phyloP scores from a whole-genome alignment of 1,140 invertebrate species.

The Zaprionus vittiger region DNA sequence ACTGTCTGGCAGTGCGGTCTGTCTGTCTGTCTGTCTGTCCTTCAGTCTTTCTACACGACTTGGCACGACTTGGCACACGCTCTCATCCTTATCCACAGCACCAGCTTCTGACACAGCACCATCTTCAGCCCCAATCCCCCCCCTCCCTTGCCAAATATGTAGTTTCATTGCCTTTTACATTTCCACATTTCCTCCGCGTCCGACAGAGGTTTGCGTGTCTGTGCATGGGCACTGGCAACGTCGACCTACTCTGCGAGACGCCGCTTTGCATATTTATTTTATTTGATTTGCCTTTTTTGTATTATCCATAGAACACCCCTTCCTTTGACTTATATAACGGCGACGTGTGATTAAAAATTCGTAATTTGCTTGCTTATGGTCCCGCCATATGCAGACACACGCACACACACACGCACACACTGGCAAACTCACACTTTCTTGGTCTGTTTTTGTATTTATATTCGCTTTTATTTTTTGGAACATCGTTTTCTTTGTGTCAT shows the following conservation, averaged over 20 bases:
- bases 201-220: conserved; percentile 67
- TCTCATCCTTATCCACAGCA: conserved; percentile 19
- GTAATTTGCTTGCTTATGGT: conserved; percentile 54
- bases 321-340: conserved; percentile 62
- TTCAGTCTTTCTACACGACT: conserved; percentile 45
- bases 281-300: conserved; percentile 69
- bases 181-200: conserved; percentile 73
- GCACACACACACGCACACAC: neutral
- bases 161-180: conserved; percentile 81
- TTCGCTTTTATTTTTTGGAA: conserved; percentile 35
- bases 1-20: conserved; percentile 25
- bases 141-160: conserved; percentile 37
- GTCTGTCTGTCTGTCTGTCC: conserved; percentile 37
- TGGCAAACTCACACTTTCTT: conserved; percentile 9
- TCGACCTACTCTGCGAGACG: conserved; percentile 67
- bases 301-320: conserved; percentile 15
- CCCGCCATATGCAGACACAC: conserved; percentile 3
- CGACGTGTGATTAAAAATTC: conserved; percentile 81
- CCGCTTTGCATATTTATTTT: conserved; percentile 81
- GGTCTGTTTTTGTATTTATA: conserved; percentile 37
- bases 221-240: conserved; percentile 57
- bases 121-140: neutral
- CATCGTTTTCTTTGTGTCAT: conserved; percentile 42
- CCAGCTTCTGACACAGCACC: conserved; percentile 11
- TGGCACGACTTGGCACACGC: conserved; percentile 63